Evolutionary conservation across 1,140 invertebrate genomes (phyloP), one percentile per base, ranked within the genome.

Genomic region (Formica selysi): DNA sequence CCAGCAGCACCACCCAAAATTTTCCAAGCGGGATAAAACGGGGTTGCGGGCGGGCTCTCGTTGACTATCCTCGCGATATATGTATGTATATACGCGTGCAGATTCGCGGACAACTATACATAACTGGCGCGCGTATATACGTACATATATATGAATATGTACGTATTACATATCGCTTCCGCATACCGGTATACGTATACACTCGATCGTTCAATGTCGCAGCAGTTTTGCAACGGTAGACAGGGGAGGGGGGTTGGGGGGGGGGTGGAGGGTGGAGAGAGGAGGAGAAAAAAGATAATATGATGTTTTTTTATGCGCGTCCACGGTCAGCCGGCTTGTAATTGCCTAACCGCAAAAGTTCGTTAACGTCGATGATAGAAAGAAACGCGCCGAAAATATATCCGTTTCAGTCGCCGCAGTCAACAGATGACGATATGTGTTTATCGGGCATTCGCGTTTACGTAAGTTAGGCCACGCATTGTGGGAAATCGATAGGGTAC

Each of bases 201-300:
- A 54, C 70, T 78, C 81, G 86, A 88, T 86, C 80, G 86, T 61
- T 61, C 86, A 79, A 88, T 88, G 87, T 86, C 88, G 48, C 81
- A 68, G 68, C 81, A 89, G 81, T 85, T 59, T 71, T 26, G 64
- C 67, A 22, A n/a, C 19, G 62, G 44, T 2, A 32, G 13, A 16
- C 0, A 10, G 22, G 38, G 41, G 6, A n/a, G 36, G 38, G 13
- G 54, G 32, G 26, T 32, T 1, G 29, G 32, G 3, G 29, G 32
- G 3, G 32, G 3, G 32, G 32, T 2, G 29, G 29, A 32, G 32
- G 32, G 32, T 29, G 16, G 32, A 51, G 19, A 57, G n/a, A 10
- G 13, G n/a, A 19, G n/a, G 26, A n/a, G 38, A 54, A 80, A 57
- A 22, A 68, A 67, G 6, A 36, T 36, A 59, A 71, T 81, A 36